phyloP scores from a whole-genome alignment of 2,113 vertebrate species.

The Scomber colias region DNA sequence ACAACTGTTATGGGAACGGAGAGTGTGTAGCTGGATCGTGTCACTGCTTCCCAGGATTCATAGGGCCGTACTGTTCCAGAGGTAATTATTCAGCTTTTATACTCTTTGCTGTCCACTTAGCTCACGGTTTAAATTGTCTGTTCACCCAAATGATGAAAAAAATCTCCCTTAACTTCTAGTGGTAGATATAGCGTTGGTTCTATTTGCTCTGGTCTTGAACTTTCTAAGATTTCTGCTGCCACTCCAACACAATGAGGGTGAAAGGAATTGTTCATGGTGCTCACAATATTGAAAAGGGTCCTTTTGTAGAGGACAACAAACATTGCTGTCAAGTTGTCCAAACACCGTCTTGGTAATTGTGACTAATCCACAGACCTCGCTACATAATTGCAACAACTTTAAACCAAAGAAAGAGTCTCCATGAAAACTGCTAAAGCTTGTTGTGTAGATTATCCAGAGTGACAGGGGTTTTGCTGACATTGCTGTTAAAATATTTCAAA shows the following conservation, averaged over 20 bases:
- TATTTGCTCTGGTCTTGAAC: background rate
- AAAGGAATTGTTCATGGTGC: background rate
- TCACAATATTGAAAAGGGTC: background rate
- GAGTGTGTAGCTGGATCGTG: conserved; percentile 97
- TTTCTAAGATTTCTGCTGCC: background rate
- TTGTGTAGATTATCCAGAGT: too few species aligned
- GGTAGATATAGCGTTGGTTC: background rate
- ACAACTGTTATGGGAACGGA: conserved; percentile 98
- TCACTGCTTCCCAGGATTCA: conserved; percentile 98
- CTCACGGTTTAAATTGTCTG: conserved; percentile 18
- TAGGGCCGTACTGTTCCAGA: conserved; percentile 97
- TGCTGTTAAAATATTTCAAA: background rate
- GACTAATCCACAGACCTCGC: too few species aligned
- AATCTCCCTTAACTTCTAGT: background rate
- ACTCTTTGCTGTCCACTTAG: background rate
- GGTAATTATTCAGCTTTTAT: conserved; percentile 83
- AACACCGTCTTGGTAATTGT: too few species aligned
- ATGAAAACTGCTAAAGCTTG: background rate
- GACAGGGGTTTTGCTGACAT: too few species aligned
- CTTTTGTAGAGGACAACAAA: too few species aligned
- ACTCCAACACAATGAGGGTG: background rate
- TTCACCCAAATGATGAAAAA: background rate
- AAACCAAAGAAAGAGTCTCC: background rate
- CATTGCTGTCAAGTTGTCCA: too few species aligned
- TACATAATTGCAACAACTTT: background rate